phyloP scores from a whole-genome alignment of 2,797 vertebrate genomes.

The Parauchenoglanis ngamensis region DNA sequence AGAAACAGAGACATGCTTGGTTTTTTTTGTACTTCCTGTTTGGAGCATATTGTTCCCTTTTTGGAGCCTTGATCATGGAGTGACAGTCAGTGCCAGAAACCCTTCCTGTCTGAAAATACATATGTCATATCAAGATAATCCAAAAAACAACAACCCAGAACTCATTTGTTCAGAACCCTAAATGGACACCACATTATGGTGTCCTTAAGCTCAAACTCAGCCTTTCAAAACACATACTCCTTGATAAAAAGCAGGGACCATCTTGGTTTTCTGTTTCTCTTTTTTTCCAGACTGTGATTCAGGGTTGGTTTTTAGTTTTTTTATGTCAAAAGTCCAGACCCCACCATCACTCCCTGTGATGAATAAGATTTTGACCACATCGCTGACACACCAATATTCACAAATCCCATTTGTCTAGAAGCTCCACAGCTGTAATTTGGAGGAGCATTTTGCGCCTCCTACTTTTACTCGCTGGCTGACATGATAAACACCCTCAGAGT shows the following conservation, averaged over 20 bases:
- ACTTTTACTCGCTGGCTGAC: slow-evolving; percentile 58
- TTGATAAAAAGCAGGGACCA: background rate
- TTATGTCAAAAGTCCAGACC: background rate
- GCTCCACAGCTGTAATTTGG: slow-evolving; percentile 64
- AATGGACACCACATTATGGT: background rate
- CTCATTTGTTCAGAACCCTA: background rate
- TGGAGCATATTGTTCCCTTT: slow-evolving; percentile 48
- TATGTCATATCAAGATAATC: background rate
- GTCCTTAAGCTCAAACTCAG: background rate
- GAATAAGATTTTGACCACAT: slow-evolving; percentile 26
- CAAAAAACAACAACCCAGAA: background rate
- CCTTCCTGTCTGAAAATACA: slow-evolving; percentile 60
- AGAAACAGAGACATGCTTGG: slow-evolving; percentile 45
- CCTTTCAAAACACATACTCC: background rate
- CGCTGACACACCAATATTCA: slow-evolving; percentile 32
- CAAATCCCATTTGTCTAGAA: slow-evolving; percentile 39
- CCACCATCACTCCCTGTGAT: slow-evolving; percentile 6
- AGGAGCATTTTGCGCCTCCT: slow-evolving; percentile 61
- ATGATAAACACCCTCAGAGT: slow-evolving; percentile 66
- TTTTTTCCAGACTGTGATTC: slow-evolving; percentile 8
- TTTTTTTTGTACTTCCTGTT: slow-evolving; percentile 52
- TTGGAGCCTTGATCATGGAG: slow-evolving; percentile 60
- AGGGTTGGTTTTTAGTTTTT: background rate
- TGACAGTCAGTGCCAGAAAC: slow-evolving; percentile 57
- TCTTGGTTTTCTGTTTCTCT: background rate